Percentiles rank a stretch among this genome's conserved stretches.
Conservation (phyloP, 2,888 invertebrate genomes). For the Papilio elwesi region DNA sequence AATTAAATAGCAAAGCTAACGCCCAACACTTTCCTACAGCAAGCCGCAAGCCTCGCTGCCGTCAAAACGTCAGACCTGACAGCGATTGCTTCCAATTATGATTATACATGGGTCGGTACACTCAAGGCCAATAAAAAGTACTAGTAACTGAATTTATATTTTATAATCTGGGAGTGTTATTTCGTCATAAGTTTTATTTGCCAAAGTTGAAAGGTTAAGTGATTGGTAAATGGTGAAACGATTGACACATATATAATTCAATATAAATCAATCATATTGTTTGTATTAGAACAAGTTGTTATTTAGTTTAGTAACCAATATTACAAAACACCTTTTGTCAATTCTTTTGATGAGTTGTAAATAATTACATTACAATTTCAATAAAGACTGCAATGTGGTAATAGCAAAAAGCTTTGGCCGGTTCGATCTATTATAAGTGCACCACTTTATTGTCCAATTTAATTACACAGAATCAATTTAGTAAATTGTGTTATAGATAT, state of each 20-base stretch:
- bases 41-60: constrained; percentile 19
- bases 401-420: background rate
- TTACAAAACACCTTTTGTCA: background rate
- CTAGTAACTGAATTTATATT: constrained; percentile 22
- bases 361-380: constrained; percentile 3
- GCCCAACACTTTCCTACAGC: constrained; percentile 25
- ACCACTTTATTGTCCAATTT: background rate
- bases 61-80: constrained; percentile 38
- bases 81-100: constrained; percentile 40
- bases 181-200: constrained; percentile 22
- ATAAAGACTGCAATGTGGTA: background rate
- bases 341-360: constrained; percentile 12
- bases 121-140: constrained; percentile 26
- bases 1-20: constrained; percentile 26
- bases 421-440: background rate
- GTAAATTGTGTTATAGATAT: background rate
- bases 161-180: background rate
- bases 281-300: constrained; percentile 17
- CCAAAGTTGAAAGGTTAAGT: constrained; percentile 30
- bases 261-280: constrained; percentile 15
- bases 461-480: constrained; percentile 5
- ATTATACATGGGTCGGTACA: constrained; percentile 20
- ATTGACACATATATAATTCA: background rate
- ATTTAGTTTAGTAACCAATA: constrained; percentile 9
- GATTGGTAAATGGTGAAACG: constrained; percentile 23